Evolutionary conservation across 2,888 invertebrate species (phyloP).

Genomic region (Eugnorisma glareosa): DNA sequence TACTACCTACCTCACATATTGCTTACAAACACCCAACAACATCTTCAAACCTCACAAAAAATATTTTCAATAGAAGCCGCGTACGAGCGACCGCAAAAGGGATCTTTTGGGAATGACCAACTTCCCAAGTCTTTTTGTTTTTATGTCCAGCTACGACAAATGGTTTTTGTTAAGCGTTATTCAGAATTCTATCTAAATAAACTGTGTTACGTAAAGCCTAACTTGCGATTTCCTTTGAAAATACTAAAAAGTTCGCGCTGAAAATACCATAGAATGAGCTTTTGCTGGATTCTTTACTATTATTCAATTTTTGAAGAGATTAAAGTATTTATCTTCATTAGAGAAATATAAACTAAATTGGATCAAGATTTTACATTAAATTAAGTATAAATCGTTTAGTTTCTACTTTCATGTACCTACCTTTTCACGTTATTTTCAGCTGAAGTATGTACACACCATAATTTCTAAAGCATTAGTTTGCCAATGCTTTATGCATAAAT

Average conservation of each 20-base stretch:
- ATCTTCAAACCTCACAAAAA: constrained; percentile 73
- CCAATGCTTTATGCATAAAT: neutral
- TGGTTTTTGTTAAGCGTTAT: constrained; percentile 52
- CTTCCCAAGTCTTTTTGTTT: constrained; percentile 72
- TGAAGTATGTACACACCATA: neutral
- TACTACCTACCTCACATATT: constrained; percentile 71
- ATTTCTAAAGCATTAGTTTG: neutral
- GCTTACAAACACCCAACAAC: constrained; percentile 74
- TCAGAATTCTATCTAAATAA: constrained; percentile 26
- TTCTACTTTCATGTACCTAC: neutral
- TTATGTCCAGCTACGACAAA: constrained; percentile 58
- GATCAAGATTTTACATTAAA: neutral
- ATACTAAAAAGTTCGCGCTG: constrained; percentile 8
- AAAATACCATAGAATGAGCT: constrained; percentile 23
- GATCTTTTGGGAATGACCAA: constrained; percentile 73
- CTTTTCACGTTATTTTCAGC: neutral
- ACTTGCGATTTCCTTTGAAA: constrained; percentile 18
- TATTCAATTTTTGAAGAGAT: neutral
- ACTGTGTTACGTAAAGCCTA: constrained; percentile 19
- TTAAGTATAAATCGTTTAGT: neutral
- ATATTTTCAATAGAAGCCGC: constrained; percentile 74
- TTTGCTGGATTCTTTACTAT: constrained; percentile 18
- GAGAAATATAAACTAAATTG: neutral
- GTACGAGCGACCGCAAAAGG: constrained; percentile 69
- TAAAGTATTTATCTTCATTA: neutral